Evolutionary conservation across 1,140 invertebrate genomes (phyloP), one percentile per base, ranked within the genome.

Genomic region (Andrena cerasifolii): DNA sequence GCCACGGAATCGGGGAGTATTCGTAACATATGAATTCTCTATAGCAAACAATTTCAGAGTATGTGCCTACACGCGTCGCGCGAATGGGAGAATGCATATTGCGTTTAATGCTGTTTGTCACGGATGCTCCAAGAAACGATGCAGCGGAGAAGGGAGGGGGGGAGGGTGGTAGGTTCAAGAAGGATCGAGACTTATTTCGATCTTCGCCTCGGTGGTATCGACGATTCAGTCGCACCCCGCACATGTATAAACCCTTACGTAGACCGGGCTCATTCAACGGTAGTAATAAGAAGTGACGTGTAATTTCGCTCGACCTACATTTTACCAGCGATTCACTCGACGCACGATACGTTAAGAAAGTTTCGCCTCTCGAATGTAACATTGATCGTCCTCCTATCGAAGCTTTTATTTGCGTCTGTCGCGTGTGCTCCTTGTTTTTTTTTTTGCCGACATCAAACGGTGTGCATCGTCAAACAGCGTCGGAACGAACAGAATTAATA

Each of bases 291-390:
- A 84, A 82, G 71, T 63, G 71, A 75, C 84, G 66, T 67, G 79
- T 79, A 82, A 85, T 85, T 79, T 67, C 83, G 63, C 80, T n/a
- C 80, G 83, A 86, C 83, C 80, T 80, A 86, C 84, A 82, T 86
- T 86, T 82, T 82, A 85, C 66, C 75, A 79, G 65, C 80, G 78
- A 86, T 86, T 84, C 81, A 74, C 79, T 70, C 47, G 82, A 80
- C 72, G 73, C 66, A 63, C 65, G 56, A 40, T 72, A 24, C 70
- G 80, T 84, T 78, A 51, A 84, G 79, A 56, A 40, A 63, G 40
- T 63, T 33, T 47, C 54, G 26, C 51, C 61, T 43, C 51, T 77
- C 47, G 43, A 59, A 56, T 59, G 70, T 59, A 79, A 66, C 72
- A 67, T 61, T 58, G 78, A 79, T 79, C 71, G 77, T 81, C 40